Conservation (phyloP, 2,113 vertebrate genomes). For the Cynocephalus volans region DNA sequence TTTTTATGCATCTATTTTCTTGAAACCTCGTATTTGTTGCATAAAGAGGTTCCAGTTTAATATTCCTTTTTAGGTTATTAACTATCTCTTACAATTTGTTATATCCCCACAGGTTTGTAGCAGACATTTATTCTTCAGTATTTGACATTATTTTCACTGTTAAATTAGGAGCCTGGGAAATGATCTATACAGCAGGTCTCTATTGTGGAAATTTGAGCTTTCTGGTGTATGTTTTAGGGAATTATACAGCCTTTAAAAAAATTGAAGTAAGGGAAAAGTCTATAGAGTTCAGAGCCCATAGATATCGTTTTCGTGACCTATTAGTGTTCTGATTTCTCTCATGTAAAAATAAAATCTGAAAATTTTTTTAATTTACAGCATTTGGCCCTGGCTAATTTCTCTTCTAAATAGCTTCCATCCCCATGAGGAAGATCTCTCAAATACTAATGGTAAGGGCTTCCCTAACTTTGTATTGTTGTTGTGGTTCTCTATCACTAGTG, state of each 20-base stretch:
- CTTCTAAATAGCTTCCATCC: conserved; percentile 98
- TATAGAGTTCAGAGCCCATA: background rate
- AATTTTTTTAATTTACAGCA: conserved; percentile 88
- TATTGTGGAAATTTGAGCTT: background rate
- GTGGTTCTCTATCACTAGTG: background rate
- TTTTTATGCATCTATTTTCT: background rate
- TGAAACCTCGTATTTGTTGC: background rate
- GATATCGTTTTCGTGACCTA: background rate
- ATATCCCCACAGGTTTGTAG: background rate
- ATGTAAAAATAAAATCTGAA: conserved; percentile 51
- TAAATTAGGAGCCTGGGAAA: conserved; percentile 33
- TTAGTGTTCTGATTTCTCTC: conserved; percentile 46
- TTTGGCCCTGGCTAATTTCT: conserved; percentile 99
- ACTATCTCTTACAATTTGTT: background rate
- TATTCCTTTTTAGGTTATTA: background rate
- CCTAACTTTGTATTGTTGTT: background rate
- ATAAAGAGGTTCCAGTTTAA: background rate
- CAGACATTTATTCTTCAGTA: background rate
- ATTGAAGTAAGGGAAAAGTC: background rate
- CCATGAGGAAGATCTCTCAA: conserved; percentile 94
- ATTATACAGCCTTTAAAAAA: conserved; percentile 46
- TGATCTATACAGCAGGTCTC: background rate
- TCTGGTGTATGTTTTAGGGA: conserved; percentile 4
- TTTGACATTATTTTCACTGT: conserved; percentile 53
- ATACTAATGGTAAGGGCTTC: conserved; percentile 91